These are phyloP conservation scores for Microplitis demolitor DNA, from an alignment of 1,140 invertebrate genomes.

Conservation along the genomic window DNA sequence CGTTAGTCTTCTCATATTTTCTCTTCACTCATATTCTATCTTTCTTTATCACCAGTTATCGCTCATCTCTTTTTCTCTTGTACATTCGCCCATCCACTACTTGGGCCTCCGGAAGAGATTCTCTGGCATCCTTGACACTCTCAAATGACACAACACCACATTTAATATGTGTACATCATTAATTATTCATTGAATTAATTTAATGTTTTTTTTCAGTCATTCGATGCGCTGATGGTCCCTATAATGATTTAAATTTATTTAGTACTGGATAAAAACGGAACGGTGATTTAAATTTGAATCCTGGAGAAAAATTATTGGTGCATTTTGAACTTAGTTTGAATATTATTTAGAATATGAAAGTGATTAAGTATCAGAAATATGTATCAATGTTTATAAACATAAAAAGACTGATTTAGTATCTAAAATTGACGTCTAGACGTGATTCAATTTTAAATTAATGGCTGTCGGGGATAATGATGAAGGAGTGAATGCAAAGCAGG, in stretches of 20 bases:
- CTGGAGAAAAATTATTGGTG: too few relatives aligned
- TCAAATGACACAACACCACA: background rate
- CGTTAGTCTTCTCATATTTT: constrained; percentile 37
- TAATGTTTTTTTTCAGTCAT: background rate
- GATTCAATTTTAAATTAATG: constrained; percentile 30
- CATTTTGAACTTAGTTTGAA: too few relatives aligned
- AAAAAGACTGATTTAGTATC: constrained; percentile 1
- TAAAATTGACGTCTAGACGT: constrained; percentile 18
- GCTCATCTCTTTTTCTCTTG: constrained; percentile 12
- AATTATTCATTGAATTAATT: too few relatives aligned
- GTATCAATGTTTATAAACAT: background rate
- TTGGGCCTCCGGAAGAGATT: constrained; percentile 15
- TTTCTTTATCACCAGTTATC: background rate
- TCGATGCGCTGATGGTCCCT: too few relatives aligned
- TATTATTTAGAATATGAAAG: too few relatives aligned
- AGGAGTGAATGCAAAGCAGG: constrained; percentile 24
- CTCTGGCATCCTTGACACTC: constrained; percentile 16
- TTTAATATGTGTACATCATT: background rate
- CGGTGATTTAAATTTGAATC: too few relatives aligned
- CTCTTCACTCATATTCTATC: background rate
- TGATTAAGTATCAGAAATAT: background rate
- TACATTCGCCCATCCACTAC: background rate
- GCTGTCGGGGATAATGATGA: constrained; percentile 26
- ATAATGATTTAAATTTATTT: too few relatives aligned
- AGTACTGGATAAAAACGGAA: too few relatives aligned